A percentile compares a stretch with the other conserved stretches of the same genome.
These are phyloP conservation scores for Dyspetes luteomarginatus DNA, from an alignment of 2,888 invertebrate genomes.

Conservation along the genomic window DNA sequence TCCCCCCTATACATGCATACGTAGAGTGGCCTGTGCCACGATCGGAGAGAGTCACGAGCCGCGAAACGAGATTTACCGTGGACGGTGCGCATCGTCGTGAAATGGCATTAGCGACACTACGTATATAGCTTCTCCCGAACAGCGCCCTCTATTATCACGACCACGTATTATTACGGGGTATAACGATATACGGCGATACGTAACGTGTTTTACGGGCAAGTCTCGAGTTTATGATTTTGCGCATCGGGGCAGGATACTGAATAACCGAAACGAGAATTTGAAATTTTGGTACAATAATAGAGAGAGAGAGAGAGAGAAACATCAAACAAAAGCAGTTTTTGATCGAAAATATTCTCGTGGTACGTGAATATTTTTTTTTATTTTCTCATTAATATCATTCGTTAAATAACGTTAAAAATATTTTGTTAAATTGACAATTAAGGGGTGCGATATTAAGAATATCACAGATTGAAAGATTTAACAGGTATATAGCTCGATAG, in stretches of 20 bases:
- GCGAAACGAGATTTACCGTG: constrained; percentile 80
- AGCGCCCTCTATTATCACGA: constrained; percentile 16
- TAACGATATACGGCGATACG: constrained; percentile 17
- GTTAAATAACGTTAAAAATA: background rate
- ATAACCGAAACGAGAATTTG: background rate
- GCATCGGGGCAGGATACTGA: constrained; percentile 33
- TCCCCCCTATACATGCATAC: background rate
- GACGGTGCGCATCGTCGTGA: constrained; percentile 73
- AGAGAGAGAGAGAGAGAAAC: background rate
- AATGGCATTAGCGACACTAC: constrained; percentile 73
- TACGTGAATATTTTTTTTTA: constrained; percentile 1
- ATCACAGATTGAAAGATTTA: no score
- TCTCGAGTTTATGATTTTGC: constrained; percentile 67
- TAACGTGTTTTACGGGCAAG: constrained; percentile 58
- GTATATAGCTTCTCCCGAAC: constrained; percentile 33
- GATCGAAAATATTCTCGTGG: constrained; percentile 17
- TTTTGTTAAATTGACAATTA: background rate
- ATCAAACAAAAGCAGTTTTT: constrained; percentile 27
- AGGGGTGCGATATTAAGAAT: no score
- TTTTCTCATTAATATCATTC: background rate
- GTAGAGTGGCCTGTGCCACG: constrained; percentile 19
- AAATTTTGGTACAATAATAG: background rate
- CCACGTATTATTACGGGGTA: constrained; percentile 23
- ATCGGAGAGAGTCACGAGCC: constrained; percentile 72
- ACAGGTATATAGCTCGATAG: no score